phyloP scores from a whole-genome alignment of 2,113 vertebrate genomes.

The Cinclus cinclus region DNA sequence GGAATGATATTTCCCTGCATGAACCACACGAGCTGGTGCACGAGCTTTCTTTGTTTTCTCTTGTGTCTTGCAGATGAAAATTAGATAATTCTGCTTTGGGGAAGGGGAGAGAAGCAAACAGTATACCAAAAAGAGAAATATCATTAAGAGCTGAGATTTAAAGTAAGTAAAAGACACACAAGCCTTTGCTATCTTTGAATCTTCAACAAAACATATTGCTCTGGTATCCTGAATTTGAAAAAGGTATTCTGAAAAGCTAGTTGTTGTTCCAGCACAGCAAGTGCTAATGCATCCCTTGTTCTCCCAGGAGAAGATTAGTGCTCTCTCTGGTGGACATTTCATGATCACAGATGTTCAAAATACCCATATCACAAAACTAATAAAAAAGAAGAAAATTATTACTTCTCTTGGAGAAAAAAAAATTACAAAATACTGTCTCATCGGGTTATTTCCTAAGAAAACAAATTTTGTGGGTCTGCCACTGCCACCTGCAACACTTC shows the following conservation, averaged over 20 bases:
- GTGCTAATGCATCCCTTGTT: neutral
- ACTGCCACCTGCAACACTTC: neutral
- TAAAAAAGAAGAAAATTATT: neutral
- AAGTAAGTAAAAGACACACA: neutral
- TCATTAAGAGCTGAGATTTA: neutral
- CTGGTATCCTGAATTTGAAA: neutral
- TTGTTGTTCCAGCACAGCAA: neutral
- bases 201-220: neutral
- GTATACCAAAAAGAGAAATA: neutral
- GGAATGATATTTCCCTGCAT: neutral
- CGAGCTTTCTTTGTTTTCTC: neutral
- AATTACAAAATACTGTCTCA: neutral
- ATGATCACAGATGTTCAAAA: neutral
- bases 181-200: neutral
- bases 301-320: neutral
- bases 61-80: neutral
- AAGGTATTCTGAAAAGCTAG: neutral
- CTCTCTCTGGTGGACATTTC: neutral
- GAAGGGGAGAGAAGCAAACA: neutral
- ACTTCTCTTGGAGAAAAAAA: neutral
- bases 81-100: neutral
- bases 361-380: neutral
- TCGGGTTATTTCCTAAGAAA: neutral
- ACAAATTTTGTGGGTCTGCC: neutral
- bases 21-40: neutral